A percentile compares a stretch with the other conserved stretches of the same genome.
Evolutionary conservation across 1,140 invertebrate genomes (phyloP).

Genomic region (Lordiphosa clarofinis): DNA sequence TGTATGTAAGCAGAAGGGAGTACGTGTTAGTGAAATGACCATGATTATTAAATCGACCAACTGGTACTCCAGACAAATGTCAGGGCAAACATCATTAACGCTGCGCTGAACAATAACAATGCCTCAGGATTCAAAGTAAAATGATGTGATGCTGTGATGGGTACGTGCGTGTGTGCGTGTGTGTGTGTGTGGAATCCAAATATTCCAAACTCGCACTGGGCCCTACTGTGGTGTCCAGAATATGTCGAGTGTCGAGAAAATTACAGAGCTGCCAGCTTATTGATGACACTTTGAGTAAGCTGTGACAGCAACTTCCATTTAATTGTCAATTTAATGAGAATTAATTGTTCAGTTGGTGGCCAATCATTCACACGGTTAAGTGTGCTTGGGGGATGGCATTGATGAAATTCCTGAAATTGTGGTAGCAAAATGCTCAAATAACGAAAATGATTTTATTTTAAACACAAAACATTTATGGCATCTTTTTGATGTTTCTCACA

Average conservation of each 20-base stretch:
- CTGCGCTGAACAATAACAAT: slow-evolving; percentile 2
- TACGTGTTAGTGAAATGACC: background rate
- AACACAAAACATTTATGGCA: too few relatives aligned
- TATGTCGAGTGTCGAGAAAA: slow-evolving; percentile 14
- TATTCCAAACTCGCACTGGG: slow-evolving; percentile 22
- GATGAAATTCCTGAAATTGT: too few relatives aligned
- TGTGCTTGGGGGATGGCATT: background rate
- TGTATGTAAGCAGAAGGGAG: slow-evolving; percentile 80
- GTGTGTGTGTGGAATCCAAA: slow-evolving; percentile 35
- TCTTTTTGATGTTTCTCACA: too few relatives aligned
- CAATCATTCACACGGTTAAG: background rate
- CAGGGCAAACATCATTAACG: slow-evolving; percentile 47
- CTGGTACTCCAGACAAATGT: slow-evolving; percentile 15
- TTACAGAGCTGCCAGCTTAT: slow-evolving; percentile 24
- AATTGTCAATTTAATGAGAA: slow-evolving; percentile 43
- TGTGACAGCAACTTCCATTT: slow-evolving; percentile 23
- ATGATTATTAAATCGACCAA: slow-evolving; percentile 35
- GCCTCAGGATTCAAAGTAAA: background rate
- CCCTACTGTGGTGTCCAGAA: slow-evolving; percentile 2
- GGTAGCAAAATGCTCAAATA: too few relatives aligned
- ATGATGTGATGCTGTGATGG: background rate
- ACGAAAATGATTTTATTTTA: background rate
- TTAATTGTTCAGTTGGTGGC: slow-evolving; percentile 18
- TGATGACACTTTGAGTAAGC: slow-evolving; percentile 19
- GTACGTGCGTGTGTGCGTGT: slow-evolving; percentile 6